Base-by-base conservation (phyloP, 1,140 invertebrate genomes). In the Drepana arcuata region DNA sequence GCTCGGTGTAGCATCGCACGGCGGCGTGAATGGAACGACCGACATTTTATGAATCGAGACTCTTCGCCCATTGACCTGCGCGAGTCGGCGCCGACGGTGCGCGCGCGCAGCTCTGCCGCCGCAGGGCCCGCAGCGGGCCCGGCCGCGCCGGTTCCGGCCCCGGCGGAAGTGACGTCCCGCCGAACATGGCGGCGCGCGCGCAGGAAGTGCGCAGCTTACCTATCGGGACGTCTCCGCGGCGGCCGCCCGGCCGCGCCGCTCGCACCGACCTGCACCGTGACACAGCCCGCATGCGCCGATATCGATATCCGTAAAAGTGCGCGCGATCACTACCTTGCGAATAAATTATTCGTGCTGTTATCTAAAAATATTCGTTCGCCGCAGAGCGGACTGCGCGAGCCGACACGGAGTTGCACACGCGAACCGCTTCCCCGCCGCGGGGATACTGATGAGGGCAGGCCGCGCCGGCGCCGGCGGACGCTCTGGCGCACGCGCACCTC, bases 151-250 rank as follows among this genome's bases (percentile, higher is more conserved):
- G 71, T 71, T 69, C 69, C 66, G 69, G 64, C 58, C 52, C 58
- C 54, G 60, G 47, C 70, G 73, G 77, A 81, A 78, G 66, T 81
- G 77, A 81, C 77, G 73, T 68, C 60, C 62, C 51, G 46, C 60
- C 54, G 71, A 81, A 77, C 62, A 78, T 78, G 77, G 73, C 77
- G 73, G 71, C 72, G 71, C 60, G 66, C 67, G 61, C 65, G 77
- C 77, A 79, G 77, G 77, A 81, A 78, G 74, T 78, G 77, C 77
- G 77, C 77, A 81, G 73, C 77, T 79, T 77, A 79, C 77, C 77
- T 77, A 78, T 65, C 68, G 70, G 70, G 73, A 74, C 70, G 69
- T 74, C 63, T 71, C 58, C 54, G 59, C 50, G 47, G 43, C 40
- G 60, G 51, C 60, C 47, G 55, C 46, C 40, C 43, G 51, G 42